Percentiles rank a stretch among this genome's conserved stretches.
Evolutionary conservation across 1,140 invertebrate genomes (phyloP).

Genomic region (Brachystomella parvula): DNA sequence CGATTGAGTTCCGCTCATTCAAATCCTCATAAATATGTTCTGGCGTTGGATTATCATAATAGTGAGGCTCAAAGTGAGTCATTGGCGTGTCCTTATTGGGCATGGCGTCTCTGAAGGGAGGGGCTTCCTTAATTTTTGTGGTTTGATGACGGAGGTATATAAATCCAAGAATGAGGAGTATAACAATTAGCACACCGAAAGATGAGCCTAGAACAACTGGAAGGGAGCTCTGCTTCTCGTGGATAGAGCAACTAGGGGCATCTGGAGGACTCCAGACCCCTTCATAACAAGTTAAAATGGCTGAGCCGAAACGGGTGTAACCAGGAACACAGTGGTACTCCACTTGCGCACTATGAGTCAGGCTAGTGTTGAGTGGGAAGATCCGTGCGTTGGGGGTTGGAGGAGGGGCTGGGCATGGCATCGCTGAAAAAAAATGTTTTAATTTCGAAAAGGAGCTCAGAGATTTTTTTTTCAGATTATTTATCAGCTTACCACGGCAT

Average conservation of each 20-base stretch:
- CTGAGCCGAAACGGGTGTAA: constrained; percentile 63
- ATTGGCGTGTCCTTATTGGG: constrained; percentile 29
- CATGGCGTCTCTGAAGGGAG: not conserved
- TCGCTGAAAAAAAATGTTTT: constrained; percentile 49
- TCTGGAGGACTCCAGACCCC: constrained; percentile 34
- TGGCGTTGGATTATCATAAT: constrained; percentile 35
- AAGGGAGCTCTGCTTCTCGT: constrained; percentile 29
- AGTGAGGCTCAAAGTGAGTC: constrained; percentile 30
- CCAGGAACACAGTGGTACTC: constrained; percentile 83
- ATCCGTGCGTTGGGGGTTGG: constrained; percentile 73
- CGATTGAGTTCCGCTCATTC: constrained; percentile 26
- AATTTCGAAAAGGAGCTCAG: constrained; percentile 7
- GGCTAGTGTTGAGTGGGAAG: constrained; percentile 74
- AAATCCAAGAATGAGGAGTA: constrained; percentile 39
- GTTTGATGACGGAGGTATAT: constrained; percentile 18
- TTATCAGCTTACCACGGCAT: constrained; percentile 40
- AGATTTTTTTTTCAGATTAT: not conserved
- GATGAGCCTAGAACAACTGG: constrained; percentile 44
- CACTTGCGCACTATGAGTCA: constrained; percentile 66
- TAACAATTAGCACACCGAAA: constrained; percentile 41
- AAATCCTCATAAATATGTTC: constrained; percentile 36
- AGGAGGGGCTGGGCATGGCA: constrained; percentile 70
- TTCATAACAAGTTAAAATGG: constrained; percentile 28
- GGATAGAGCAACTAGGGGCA: constrained; percentile 27
- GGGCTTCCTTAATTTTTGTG: constrained; percentile 4